Conservation (phyloP, 2,888 invertebrate genomes). For the Drosophila demipolita region DNA sequence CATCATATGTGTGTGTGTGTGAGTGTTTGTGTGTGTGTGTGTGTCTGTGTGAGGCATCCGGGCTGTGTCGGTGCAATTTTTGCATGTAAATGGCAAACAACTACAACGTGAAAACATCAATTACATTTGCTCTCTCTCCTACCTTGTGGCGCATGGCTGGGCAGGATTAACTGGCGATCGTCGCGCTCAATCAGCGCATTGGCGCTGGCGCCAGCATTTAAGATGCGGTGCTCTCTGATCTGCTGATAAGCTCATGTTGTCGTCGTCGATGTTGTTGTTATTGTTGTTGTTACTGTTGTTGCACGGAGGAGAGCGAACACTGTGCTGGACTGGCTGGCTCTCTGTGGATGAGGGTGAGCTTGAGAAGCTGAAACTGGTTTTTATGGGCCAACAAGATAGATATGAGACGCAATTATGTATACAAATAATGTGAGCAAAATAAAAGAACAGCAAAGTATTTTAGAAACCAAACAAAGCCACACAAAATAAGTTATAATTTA, state of each 20-base stretch:
- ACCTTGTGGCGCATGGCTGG: conserved; percentile 34
- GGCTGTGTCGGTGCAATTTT: conserved; percentile 43
- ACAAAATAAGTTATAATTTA: conserved; percentile 41
- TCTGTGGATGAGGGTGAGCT: conserved; percentile 28
- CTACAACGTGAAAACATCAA: conserved; percentile 80
- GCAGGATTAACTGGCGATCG: conserved; percentile 72
- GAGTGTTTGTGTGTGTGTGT: conserved; percentile 21
- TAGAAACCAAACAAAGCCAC: conserved; percentile 18
- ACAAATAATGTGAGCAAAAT: conserved; percentile 56
- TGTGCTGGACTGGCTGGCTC: conserved; percentile 6
- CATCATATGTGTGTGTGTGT: conserved; percentile 22
- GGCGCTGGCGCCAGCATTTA: conserved; percentile 85
- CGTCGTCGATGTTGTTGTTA: conserved; percentile 40
- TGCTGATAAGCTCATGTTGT: conserved; percentile 82
- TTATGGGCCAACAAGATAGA: conserved; percentile 45
- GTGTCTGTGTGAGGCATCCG: conserved; percentile 33
- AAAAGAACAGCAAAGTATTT: conserved; percentile 47
- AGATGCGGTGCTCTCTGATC: conserved; percentile 85
- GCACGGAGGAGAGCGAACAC: conserved; percentile 21
- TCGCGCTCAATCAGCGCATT: conserved; percentile 83
- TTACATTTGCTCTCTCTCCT: conserved; percentile 58
- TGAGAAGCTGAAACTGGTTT: conserved; percentile 63
- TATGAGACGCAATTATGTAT: conserved; percentile 65
- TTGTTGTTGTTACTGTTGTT: conserved; percentile 11
- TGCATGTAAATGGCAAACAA: conserved; percentile 75